Percentiles rank a stretch among this genome's conserved stretches.
Evolutionary conservation across 2,888 invertebrate genomes (phyloP).

Genomic region (Tromatobia lineatoria): DNA sequence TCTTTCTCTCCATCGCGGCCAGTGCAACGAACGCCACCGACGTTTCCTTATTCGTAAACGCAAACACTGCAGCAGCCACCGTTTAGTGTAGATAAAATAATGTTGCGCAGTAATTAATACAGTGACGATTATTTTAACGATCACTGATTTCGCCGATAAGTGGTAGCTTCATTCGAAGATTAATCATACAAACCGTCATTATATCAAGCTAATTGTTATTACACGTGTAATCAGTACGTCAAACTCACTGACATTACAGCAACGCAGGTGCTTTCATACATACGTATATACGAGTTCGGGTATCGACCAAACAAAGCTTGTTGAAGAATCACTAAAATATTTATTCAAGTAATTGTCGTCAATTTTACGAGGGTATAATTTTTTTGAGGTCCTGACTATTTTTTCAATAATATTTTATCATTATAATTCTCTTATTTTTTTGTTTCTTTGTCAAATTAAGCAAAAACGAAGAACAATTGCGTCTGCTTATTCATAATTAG

Average conservation of each 20-base stretch:
- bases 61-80: neutral
- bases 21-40: slow-evolving; percentile 47
- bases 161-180: neutral
- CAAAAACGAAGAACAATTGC: too few relatives aligned
- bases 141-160: slow-evolving; percentile 32
- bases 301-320: neutral
- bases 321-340: neutral
- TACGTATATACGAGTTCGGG: too few relatives aligned
- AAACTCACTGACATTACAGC: slow-evolving; percentile 4
- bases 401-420: too few relatives aligned
- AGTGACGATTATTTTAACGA: slow-evolving; percentile 23
- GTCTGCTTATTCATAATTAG: too few relatives aligned
- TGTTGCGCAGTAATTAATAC: neutral
- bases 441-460: too few relatives aligned
- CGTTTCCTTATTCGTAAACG: slow-evolving; percentile 38
- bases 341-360: neutral
- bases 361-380: neutral
- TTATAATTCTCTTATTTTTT: too few relatives aligned
- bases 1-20: slow-evolving; percentile 39
- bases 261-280: slow-evolving; percentile 12
- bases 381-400: neutral
- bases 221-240: slow-evolving; percentile 21
- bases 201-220: slow-evolving; percentile 21
- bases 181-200: neutral
- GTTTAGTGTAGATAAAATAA: neutral